A percentile compares a stretch with the other conserved stretches of the same genome.
Conservation (phyloP, 2,888 invertebrate species). For the Parnassius orleans region DNA sequence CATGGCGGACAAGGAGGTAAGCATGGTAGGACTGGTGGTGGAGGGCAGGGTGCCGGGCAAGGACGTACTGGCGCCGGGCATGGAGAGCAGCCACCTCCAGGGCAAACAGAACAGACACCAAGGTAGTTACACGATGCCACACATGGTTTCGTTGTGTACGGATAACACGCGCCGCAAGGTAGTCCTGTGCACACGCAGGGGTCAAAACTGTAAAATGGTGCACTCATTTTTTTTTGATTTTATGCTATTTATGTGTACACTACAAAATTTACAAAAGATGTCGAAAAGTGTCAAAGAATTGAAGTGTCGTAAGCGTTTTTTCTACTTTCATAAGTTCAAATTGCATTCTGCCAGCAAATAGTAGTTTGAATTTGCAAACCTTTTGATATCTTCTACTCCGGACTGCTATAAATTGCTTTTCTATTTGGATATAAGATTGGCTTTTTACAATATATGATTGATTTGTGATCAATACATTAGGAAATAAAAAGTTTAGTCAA, state of each 20-base stretch:
- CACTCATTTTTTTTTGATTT: slow-evolving; percentile 63
- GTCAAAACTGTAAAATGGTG: slow-evolving; percentile 70
- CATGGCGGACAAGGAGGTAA: slow-evolving; percentile 67
- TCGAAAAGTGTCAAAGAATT: slow-evolving; percentile 13
- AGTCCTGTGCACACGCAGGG: slow-evolving; percentile 64
- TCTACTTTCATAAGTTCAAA: not conserved
- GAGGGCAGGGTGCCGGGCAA: slow-evolving; percentile 58
- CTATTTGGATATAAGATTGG: too few relatives aligned
- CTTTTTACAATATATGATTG: too few relatives aligned
- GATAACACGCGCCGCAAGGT: slow-evolving; percentile 70
- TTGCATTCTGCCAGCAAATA: slow-evolving; percentile 9
- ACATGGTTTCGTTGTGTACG: slow-evolving; percentile 66
- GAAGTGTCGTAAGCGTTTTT: slow-evolving; percentile 5
- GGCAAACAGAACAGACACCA: slow-evolving; percentile 63
- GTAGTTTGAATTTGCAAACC: too few relatives aligned
- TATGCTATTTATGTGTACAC: slow-evolving; percentile 27
- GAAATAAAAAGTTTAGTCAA: too few relatives aligned
- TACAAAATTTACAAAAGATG: slow-evolving; percentile 16
- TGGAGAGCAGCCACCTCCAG: slow-evolving; percentile 70
- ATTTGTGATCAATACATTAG: too few relatives aligned
- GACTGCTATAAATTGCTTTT: too few relatives aligned
- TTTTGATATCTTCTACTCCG: too few relatives aligned
- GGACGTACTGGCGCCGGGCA: slow-evolving; percentile 72
- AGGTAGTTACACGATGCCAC: slow-evolving; percentile 58
- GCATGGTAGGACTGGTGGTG: slow-evolving; percentile 58